These are phyloP conservation scores for Xiphophorus birchmanni DNA, from an alignment of 2,797 vertebrate genomes.

Conservation along the genomic window DNA sequence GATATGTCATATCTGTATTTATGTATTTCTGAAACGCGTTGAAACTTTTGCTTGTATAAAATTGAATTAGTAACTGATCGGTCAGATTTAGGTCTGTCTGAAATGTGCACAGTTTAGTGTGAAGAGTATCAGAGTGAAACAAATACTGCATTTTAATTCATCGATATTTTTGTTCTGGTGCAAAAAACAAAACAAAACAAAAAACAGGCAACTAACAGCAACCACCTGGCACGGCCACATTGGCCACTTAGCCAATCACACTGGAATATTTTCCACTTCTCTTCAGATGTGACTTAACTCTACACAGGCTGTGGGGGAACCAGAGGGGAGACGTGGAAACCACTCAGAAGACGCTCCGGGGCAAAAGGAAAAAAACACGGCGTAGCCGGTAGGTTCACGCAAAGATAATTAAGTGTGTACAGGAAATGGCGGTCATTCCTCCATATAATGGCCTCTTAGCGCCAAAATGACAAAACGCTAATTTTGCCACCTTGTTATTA, in stretches of 20 bases:
- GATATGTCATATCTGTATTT: not conserved
- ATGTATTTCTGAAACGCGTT: not conserved
- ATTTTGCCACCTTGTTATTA: constrained; percentile 55
- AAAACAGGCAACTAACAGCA: not conserved
- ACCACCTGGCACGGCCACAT: not conserved
- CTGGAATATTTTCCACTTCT: constrained; percentile 33
- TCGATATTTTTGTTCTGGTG: not conserved
- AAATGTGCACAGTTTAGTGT: not conserved
- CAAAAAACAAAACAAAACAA: not conserved
- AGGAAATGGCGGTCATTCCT: constrained; percentile 35
- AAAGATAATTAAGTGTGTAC: constrained; percentile 36
- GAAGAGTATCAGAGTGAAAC: not conserved
- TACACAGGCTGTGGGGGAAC: constrained; percentile 25
- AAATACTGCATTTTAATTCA: not conserved
- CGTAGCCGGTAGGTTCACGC: constrained; percentile 16
- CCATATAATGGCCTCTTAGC: constrained; percentile 31
- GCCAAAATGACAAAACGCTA: constrained; percentile 34
- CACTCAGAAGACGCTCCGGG: constrained; percentile 8
- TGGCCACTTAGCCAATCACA: constrained; percentile 37
- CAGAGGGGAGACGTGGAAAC: not conserved
- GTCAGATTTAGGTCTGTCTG: not conserved
- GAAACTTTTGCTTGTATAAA: not conserved
- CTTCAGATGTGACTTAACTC: constrained; percentile 23
- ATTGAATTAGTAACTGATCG: not conserved
- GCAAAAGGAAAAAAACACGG: constrained; percentile 2